These are phyloP conservation scores for Desmodus rotundus DNA, from an alignment of 2,113 vertebrate species.

Conservation along the genomic window DNA sequence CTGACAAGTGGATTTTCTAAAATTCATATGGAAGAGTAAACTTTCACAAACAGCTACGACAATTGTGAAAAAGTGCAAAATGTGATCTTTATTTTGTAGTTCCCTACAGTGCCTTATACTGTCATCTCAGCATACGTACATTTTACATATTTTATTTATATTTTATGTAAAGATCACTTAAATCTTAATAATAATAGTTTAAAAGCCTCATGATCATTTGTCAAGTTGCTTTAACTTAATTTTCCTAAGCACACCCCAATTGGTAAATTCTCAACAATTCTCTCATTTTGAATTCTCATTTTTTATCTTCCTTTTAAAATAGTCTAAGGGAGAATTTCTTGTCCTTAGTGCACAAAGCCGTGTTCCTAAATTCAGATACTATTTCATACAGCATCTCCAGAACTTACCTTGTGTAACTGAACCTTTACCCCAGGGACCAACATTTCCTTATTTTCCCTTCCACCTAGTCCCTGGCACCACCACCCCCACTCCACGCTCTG, in stretches of 20 bases:
- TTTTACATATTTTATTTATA: not conserved
- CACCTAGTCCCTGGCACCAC: not conserved
- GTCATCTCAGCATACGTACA: accelerated
- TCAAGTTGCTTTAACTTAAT: not conserved
- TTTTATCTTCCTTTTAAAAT: not conserved
- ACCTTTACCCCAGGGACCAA: accelerated
- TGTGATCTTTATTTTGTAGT: not conserved
- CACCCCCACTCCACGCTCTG: not conserved
- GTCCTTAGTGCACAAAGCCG: accelerated
- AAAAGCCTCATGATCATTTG: not conserved
- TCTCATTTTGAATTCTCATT: not conserved
- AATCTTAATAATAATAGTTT: not conserved
- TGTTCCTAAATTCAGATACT: accelerated
- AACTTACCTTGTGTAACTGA: not conserved
- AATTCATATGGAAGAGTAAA: not conserved
- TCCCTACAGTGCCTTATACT: too few relatives aligned
- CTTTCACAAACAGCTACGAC: not conserved
- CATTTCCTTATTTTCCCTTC: accelerated
- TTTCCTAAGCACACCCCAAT: not conserved
- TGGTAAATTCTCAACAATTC: too few relatives aligned
- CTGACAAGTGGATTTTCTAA: not conserved
- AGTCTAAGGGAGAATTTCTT: not conserved
- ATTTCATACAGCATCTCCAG: accelerated
- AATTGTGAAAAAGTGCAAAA: not conserved
- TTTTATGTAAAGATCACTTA: not conserved